phyloP scores from a whole-genome alignment of 2,113 vertebrate genomes.

The Apus apus region DNA sequence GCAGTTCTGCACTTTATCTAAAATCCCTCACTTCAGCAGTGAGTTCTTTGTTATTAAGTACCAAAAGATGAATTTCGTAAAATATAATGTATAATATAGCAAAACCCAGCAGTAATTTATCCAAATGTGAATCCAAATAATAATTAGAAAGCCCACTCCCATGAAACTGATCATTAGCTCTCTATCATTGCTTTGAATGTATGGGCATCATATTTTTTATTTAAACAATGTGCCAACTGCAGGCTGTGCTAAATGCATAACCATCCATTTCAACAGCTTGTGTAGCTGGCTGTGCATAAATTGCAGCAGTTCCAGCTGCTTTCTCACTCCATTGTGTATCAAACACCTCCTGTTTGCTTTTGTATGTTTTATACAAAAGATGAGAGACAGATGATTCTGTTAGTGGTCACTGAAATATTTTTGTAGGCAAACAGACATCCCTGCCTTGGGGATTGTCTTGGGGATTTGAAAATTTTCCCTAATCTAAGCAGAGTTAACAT shows the following conservation, averaged over 20 bases:
- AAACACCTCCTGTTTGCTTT: background rate
- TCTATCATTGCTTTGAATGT: background rate
- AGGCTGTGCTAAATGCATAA: conserved; percentile 13
- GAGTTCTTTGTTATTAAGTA: background rate
- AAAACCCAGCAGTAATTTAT: background rate
- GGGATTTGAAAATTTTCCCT: background rate
- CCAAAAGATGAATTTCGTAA: background rate
- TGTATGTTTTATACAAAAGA: background rate
- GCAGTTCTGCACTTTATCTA: background rate
- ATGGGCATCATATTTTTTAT: background rate
- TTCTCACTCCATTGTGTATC: background rate
- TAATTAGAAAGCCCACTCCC: background rate
- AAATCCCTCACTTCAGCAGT: background rate
- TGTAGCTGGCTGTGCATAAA: conserved; percentile 13
- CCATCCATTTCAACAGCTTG: conserved; percentile 11
- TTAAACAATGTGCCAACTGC: background rate
- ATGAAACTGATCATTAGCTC: background rate
- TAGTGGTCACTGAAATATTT: background rate
- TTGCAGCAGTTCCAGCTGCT: conserved; percentile 6
- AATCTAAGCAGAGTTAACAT: background rate
- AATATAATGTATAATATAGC: background rate
- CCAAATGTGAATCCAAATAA: background rate
- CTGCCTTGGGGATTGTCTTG: background rate
- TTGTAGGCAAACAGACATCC: background rate
- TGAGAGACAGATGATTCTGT: background rate